These are phyloP conservation scores for Protonemura montana DNA, from an alignment of 2,888 invertebrate genomes.

Conservation along the genomic window DNA sequence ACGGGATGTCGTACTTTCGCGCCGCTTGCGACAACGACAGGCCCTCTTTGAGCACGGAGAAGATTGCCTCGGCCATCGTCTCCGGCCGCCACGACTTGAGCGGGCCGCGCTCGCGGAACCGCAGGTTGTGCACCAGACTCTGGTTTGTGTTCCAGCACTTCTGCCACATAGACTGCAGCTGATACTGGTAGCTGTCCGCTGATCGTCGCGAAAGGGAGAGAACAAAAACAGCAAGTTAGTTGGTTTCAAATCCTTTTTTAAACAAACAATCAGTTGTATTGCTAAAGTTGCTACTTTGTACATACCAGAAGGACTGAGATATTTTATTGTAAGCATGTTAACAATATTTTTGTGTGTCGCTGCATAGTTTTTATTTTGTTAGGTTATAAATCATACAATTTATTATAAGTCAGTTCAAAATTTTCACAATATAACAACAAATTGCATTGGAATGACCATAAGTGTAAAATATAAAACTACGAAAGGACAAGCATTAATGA, in stretches of 20 bases:
- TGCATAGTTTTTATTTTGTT: neutral
- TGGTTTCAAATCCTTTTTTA: neutral
- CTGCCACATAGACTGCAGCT: slow-evolving; percentile 94
- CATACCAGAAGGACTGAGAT: neutral
- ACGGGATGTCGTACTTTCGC: slow-evolving; percentile 92
- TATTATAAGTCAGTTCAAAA: slow-evolving; percentile 35
- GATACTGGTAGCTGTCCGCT: slow-evolving; percentile 95
- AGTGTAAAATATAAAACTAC: slow-evolving; percentile 33
- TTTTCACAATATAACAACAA: slow-evolving; percentile 28
- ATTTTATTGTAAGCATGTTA: neutral
- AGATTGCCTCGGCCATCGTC: slow-evolving; percentile 94
- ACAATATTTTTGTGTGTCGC: neutral
- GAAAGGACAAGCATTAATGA: slow-evolving; percentile 21
- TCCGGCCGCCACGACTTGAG: slow-evolving; percentile 93
- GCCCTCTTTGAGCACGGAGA: slow-evolving; percentile 90
- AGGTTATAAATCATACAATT: slow-evolving; percentile 44
- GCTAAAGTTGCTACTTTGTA: neutral
- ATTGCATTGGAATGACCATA: slow-evolving; percentile 37
- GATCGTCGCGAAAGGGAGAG: slow-evolving; percentile 55
- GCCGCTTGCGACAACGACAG: slow-evolving; percentile 89
- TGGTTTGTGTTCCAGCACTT: slow-evolving; percentile 96
- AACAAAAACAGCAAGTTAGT: slow-evolving; percentile 49
- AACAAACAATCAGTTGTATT: neutral
- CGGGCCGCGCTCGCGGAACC: slow-evolving; percentile 91
- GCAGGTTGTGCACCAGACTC: slow-evolving; percentile 86